phyloP scores from a whole-genome alignment of 1,140 invertebrate species.

The Phenacoccus solenopsis region DNA sequence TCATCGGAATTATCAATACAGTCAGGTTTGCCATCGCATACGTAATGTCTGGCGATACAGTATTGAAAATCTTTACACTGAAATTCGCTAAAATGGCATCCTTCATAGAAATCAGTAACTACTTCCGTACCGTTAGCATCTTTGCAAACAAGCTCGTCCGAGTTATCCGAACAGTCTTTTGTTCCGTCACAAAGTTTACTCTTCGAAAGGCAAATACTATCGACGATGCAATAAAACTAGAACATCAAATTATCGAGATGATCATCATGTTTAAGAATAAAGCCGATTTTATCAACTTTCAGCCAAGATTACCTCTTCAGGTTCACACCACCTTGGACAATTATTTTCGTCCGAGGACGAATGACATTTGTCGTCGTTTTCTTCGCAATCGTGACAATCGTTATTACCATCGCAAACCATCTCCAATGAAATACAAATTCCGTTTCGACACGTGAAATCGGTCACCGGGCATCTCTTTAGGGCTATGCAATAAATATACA shows the following conservation, averaged over 20 bases:
- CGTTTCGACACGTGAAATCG: constrained; percentile 35
- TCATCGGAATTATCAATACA: no score
- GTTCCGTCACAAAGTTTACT: constrained; percentile 41
- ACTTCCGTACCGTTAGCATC: no score
- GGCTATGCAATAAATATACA: neutral
- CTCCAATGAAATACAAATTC: constrained; percentile 33
- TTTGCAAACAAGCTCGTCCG: constrained; percentile 42
- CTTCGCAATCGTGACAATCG: constrained; percentile 57
- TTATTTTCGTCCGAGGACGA: constrained; percentile 72
- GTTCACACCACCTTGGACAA: constrained; percentile 1
- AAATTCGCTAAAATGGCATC: no score
- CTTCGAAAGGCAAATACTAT: constrained; percentile 28
- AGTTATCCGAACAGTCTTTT: constrained; percentile 44
- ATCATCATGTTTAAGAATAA: constrained; percentile 33
- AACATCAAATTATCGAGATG: neutral
- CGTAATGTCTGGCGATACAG: no score
- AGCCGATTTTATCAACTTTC: neutral
- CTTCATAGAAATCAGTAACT: no score
- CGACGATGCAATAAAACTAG: constrained; percentile 29
- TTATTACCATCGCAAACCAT: constrained; percentile 42
- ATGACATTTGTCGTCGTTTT: constrained; percentile 54
- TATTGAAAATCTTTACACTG: no score
- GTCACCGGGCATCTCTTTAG: constrained; percentile 27
- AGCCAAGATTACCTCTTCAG: neutral
- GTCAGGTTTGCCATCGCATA: no score